A percentile compares a stretch with the other conserved stretches of the same genome.
Evolutionary conservation across 2,888 invertebrate species (phyloP).

Genomic region (Merodon equestris): DNA sequence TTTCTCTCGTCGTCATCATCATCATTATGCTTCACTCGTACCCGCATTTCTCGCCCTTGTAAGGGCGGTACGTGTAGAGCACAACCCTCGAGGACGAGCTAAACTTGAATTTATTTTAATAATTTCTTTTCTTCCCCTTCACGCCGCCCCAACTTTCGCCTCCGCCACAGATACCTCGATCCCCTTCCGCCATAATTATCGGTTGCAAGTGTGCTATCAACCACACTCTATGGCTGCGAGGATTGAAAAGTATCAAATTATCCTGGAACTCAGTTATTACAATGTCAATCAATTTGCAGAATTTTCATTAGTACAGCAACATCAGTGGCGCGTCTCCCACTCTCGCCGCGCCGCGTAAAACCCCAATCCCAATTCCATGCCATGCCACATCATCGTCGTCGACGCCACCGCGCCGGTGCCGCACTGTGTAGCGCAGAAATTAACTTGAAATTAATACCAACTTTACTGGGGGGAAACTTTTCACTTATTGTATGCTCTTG

Average conservation of each 20-base stretch:
- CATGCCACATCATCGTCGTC: too few species aligned
- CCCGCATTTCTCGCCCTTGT: not conserved
- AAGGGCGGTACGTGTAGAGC: too few species aligned
- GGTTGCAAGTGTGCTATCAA: constrained; percentile 23
- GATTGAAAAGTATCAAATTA: constrained; percentile 50
- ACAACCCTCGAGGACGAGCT: constrained; percentile 3
- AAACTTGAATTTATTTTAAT: constrained; percentile 36
- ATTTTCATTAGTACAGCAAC: constrained; percentile 38
- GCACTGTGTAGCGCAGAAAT: constrained; percentile 20
- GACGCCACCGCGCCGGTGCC: not conserved
- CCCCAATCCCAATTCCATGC: too few species aligned
- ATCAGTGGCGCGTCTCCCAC: not conserved
- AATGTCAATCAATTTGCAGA: constrained; percentile 55
- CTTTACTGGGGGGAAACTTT: constrained; percentile 37
- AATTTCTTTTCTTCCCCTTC: constrained; percentile 10
- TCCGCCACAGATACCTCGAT: not conserved
- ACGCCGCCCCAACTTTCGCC: too few species aligned
- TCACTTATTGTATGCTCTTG: constrained; percentile 22
- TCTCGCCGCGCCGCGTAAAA: not conserved
- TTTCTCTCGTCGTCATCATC: constrained; percentile 13
- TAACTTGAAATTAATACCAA: constrained; percentile 58
- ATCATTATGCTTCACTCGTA: not conserved
- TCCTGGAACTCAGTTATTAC: constrained; percentile 44
- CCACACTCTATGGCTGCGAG: constrained; percentile 19
- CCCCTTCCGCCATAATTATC: constrained; percentile 14